These are phyloP conservation scores for Sturmia bella DNA, from an alignment of 2,888 invertebrate species.

Conservation along the genomic window DNA sequence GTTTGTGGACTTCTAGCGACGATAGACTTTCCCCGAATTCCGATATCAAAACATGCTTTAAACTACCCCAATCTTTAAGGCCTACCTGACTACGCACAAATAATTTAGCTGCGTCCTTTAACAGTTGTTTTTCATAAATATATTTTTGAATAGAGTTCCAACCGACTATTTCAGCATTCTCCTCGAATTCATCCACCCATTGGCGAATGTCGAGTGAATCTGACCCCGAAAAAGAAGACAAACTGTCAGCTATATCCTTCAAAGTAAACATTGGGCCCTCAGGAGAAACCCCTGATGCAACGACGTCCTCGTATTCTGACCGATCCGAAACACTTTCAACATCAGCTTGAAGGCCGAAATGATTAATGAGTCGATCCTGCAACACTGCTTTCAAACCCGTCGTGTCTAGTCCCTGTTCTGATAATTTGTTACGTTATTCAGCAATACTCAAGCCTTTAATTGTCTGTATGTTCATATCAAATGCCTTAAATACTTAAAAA, in stretches of 20 bases:
- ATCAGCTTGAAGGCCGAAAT: slow-evolving; percentile 6
- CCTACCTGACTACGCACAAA: slow-evolving; percentile 15
- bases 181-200: slow-evolving; percentile 16
- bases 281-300: neutral
- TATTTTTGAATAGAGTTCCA: slow-evolving; percentile 21
- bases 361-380: slow-evolving; percentile 3
- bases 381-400: slow-evolving; percentile 4
- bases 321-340: neutral
- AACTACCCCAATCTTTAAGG: neutral
- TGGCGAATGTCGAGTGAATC: slow-evolving; percentile 28
- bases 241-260: slow-evolving; percentile 55
- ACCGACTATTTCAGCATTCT: slow-evolving; percentile 6
- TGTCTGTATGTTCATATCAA: neutral
- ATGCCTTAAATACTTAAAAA: too few relatives aligned
- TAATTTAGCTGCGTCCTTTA: slow-evolving; percentile 23
- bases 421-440: neutral
- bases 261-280: slow-evolving; percentile 45
- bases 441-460: neutral
- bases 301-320: slow-evolving; percentile 3
- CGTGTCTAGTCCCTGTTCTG: neutral
- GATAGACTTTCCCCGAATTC: slow-evolving; percentile 22
- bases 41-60: slow-evolving; percentile 4
- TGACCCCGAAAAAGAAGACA: slow-evolving; percentile 54
- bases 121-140: slow-evolving; percentile 28
- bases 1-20: slow-evolving; percentile 52